These are phyloP conservation scores for Aphrocallistes beatrix DNA, from an alignment of 37 sponge, comb jelly and placozoan species.

Conservation along the genomic window DNA sequence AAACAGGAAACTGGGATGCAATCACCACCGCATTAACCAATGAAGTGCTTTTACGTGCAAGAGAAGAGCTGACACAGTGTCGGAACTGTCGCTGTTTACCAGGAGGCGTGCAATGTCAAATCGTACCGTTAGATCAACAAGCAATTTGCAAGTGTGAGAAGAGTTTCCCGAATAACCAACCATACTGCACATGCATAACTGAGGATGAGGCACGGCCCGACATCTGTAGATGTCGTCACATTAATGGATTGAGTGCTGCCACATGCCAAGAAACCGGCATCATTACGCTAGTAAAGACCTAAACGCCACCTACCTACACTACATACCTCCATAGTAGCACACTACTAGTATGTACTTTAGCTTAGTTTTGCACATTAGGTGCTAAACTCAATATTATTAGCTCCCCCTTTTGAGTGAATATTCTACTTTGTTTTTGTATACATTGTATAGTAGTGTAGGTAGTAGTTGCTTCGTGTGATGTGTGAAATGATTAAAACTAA, in stretches of 20 bases:
- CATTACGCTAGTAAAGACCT: background rate
- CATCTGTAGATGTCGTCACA: conserved; percentile 1
- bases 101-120: background rate
- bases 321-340: background rate
- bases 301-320: too few species aligned
- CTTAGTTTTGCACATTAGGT: background rate
- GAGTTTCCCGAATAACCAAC: background rate
- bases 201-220: background rate
- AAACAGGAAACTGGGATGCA: conserved; percentile 15
- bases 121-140: background rate
- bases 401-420: background rate
- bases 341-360: background rate
- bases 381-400: background rate
- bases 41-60: background rate
- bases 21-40: background rate
- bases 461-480: too few species aligned
- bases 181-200: background rate
- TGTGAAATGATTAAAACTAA: too few species aligned
- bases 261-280: background rate
- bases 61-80: conserved; percentile 8
- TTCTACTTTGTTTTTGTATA: too few species aligned
- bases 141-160: background rate
- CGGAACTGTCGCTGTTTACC: background rate
- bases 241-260: background rate
- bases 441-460: too few species aligned